phyloP scores from a whole-genome alignment of 1,140 invertebrate species.

The Hylyphantes graminicola region DNA sequence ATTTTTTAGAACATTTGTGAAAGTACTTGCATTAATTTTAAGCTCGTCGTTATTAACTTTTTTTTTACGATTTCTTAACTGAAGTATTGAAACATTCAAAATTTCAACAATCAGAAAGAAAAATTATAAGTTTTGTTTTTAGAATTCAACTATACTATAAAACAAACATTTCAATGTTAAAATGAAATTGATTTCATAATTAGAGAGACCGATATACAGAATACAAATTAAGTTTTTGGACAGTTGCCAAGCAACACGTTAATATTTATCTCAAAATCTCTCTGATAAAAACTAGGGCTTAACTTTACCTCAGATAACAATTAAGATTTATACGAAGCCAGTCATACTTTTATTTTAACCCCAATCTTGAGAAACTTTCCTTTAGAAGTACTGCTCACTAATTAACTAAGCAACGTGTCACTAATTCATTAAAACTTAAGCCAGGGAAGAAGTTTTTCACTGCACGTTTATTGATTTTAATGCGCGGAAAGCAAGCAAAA shows the following conservation, averaged over 20 bases:
- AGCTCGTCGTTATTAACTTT: no score
- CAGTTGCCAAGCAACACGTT: constrained; percentile 15
- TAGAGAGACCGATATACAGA: no score
- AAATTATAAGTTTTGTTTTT: no score
- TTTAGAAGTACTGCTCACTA: constrained; percentile 12
- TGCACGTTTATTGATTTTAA: constrained; percentile 44
- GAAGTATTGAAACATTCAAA: no score
- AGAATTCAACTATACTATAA: no score
- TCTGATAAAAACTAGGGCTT: constrained; percentile 21
- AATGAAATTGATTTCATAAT: no score
- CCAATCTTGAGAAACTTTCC: constrained; percentile 17
- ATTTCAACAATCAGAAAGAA: no score
- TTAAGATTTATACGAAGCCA: constrained; percentile 37
- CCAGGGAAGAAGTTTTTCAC: constrained; percentile 18
- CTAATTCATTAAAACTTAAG: constrained; percentile 52
- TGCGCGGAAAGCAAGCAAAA: constrained; percentile 31
- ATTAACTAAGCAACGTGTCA: constrained; percentile 44
- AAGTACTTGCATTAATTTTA: no score
- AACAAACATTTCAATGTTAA: no score
- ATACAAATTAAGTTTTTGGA: not conserved
- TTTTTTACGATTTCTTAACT: no score
- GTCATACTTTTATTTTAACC: constrained; percentile 24
- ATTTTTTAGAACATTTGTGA: no score
- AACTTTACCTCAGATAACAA: constrained; percentile 40
- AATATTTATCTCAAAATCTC: constrained; percentile 27